Percentiles rank a stretch among this genome's conserved stretches.
These are phyloP conservation scores for Leucosticte australis DNA, from an alignment of 2,113 vertebrate genomes.

Conservation along the genomic window DNA sequence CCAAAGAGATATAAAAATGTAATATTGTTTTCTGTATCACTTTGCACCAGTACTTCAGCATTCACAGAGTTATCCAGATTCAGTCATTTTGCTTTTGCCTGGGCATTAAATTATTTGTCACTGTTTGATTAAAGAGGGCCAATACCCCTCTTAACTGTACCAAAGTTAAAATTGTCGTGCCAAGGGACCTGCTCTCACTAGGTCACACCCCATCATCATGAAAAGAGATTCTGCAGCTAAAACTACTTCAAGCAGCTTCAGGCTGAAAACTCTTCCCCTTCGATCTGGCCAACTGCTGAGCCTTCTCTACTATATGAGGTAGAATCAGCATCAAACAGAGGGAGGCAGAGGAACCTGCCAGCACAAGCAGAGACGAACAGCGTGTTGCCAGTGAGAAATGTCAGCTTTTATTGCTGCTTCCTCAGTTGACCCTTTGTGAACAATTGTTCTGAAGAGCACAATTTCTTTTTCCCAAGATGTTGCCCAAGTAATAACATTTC, in stretches of 20 bases:
- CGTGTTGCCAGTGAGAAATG: slow-evolving; percentile 70
- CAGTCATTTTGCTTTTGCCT: not conserved
- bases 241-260: slow-evolving; percentile 51
- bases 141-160: not conserved
- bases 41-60: rapidly evolving
- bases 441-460: slow-evolving; percentile 64
- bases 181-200: not conserved
- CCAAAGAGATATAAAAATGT: not conserved
- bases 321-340: slow-evolving; percentile 60
- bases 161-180: not conserved
- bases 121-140: not conserved
- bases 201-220: not conserved
- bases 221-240: slow-evolving; percentile 22
- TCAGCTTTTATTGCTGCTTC: slow-evolving; percentile 74
- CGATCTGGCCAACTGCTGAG: slow-evolving; percentile 65
- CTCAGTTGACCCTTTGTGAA: slow-evolving; percentile 58
- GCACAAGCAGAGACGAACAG: slow-evolving; percentile 37
- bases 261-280: slow-evolving; percentile 51
- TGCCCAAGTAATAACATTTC: slow-evolving; percentile 61
- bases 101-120: not conserved
- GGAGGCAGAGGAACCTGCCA: slow-evolving; percentile 69
- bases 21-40: not conserved
- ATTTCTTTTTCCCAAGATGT: slow-evolving; percentile 58
- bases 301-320: slow-evolving; percentile 51
- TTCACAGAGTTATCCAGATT: not conserved